Evolutionary conservation across 2,113 vertebrate species (phyloP), one percentile per base, ranked within the genome.

Genomic region (Urocolius indicus): DNA sequence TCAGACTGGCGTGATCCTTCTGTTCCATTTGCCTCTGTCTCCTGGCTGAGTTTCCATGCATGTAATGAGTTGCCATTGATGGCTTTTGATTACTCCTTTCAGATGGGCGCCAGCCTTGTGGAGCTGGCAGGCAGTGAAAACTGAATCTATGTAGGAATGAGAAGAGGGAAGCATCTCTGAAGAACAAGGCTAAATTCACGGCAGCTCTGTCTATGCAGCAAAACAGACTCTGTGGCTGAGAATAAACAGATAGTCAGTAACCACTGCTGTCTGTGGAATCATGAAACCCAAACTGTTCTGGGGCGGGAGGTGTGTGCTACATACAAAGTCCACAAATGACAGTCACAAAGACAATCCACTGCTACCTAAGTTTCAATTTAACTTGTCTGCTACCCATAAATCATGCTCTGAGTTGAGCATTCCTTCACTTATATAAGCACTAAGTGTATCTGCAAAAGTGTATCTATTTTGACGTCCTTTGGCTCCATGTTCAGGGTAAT

Each of bases 321-420:
- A 30, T 1, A 0, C 36, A 54, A 36, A 0, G 0, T n/a, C 54
- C 48, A 27, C 1, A 2, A 77, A 68, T 36, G 54, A 49, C 58
- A 82, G 58, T 41, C 38, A 57, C 51, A 89, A 52, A 91, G 72
- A 36, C 30, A 58, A 91, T 45, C 27, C 41, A 2, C 1, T 1
- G 1, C 29, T 66, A n/a, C 59, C 76, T 32, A 55, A 52, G 41
- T 52, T 84, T 18, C 1, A 5, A 16, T 77, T 67, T 86, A 77
- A 69, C 43, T 92, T 74, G 13, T 13, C 41, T 79, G 24, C 46
- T 71, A 34, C 13, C 23, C 41, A 27, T 52, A 63, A 90, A 63
- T 20, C 19, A 26, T 19, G 6, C 24, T 55, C 26, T 55, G n/a
- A 72, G 16, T 78, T 65, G 32, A 87, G 27, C 19, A 19, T 72